Evolutionary conservation across 2,113 vertebrate species (phyloP).

Genomic region (Carassius gibelio): DNA sequence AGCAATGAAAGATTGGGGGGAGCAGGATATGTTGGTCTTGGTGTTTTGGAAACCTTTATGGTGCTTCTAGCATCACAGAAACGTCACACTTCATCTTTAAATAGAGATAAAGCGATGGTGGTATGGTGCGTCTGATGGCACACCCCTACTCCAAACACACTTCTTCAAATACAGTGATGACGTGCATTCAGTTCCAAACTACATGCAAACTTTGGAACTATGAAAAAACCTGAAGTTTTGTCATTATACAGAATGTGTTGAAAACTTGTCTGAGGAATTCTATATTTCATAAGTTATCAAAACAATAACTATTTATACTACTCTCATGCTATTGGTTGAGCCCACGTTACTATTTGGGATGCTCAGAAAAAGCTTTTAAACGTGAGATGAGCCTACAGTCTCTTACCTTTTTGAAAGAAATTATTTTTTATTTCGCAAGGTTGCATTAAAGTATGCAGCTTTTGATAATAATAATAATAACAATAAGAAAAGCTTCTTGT

Average conservation of each 20-base stretch:
- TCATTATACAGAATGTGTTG: neutral
- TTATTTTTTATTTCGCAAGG: too few species aligned
- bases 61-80: neutral
- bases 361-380: neutral
- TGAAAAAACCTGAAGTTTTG: neutral
- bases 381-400: neutral
- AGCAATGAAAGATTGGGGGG: neutral
- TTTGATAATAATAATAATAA: neutral
- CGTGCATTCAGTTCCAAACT: neutral
- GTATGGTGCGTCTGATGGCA: neutral
- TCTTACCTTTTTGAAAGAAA: neutral
- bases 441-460: neutral
- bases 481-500: neutral
- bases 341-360: neutral
- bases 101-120: neutral
- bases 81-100: neutral
- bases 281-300: too few species aligned
- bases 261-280: neutral
- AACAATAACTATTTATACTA: neutral
- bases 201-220: neutral
- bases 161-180: neutral
- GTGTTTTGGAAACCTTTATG: too few species aligned
- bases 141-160: neutral
- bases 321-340: neutral
- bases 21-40: neutral